These are phyloP conservation scores for Matsumurasca onukii DNA, from an alignment of 1,140 invertebrate genomes.

Conservation along the genomic window DNA sequence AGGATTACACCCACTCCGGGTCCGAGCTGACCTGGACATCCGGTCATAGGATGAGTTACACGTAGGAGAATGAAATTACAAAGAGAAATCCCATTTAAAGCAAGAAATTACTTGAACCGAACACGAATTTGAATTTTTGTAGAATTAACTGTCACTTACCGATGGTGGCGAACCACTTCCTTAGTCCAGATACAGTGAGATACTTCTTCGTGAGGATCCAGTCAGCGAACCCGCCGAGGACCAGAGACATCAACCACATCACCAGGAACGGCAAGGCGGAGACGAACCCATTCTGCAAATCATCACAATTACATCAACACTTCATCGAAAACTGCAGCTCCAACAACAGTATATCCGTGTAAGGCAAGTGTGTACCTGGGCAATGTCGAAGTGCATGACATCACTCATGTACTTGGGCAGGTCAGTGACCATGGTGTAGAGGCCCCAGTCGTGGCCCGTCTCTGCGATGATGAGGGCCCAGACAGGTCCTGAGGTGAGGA, in stretches of 20 bases:
- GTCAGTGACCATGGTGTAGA: constrained; percentile 82
- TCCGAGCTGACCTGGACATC: constrained; percentile 62
- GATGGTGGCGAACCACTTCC: constrained; percentile 62
- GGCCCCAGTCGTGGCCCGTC: constrained; percentile 81
- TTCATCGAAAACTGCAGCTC: too few relatives aligned
- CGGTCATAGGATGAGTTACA: too few relatives aligned
- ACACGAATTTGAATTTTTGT: too few relatives aligned
- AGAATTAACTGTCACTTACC: too few relatives aligned
- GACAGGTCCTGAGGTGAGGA: constrained; percentile 72
- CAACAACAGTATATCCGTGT: too few relatives aligned
- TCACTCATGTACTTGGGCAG: constrained; percentile 83
- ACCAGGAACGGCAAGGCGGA: constrained; percentile 61
- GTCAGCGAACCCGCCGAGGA: constrained; percentile 59
- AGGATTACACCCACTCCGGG: constrained; percentile 76
- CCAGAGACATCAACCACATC: constrained; percentile 63
- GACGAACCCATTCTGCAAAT: constrained; percentile 55
- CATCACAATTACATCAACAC: too few relatives aligned
- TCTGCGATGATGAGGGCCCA: constrained; percentile 72
- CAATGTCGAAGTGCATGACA: constrained; percentile 75
- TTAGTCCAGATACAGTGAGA: constrained; percentile 55
- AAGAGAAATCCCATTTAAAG: too few relatives aligned
- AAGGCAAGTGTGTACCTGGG: too few relatives aligned
- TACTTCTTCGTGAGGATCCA: constrained; percentile 55
- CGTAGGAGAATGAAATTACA: too few relatives aligned
- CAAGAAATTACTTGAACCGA: too few relatives aligned